A percentile compares a stretch with the other conserved stretches of the same genome.
phyloP scores from a whole-genome alignment of 1,140 invertebrate genomes.

The Drosophila sucinea region DNA sequence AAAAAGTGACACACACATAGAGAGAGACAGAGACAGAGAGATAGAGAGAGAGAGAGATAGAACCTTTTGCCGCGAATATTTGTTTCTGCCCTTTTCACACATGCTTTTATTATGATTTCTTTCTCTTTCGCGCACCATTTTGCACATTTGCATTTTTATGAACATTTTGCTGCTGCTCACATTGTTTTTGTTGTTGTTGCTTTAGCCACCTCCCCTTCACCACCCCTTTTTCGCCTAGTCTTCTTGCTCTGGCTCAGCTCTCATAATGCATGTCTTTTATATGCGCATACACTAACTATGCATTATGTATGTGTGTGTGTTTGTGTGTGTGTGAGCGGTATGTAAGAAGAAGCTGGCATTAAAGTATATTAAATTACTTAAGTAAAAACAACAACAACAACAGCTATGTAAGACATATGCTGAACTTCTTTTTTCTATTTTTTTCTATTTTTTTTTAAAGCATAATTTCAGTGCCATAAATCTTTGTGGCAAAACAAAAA shows the following conservation, averaged over 20 bases:
- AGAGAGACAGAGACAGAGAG: slow-evolving; percentile 14
- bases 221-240: slow-evolving; percentile 23
- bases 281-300: slow-evolving; percentile 78
- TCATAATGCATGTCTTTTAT: slow-evolving; percentile 76
- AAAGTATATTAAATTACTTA: slow-evolving; percentile 80
- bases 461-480: slow-evolving; percentile 75
- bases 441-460: slow-evolving; percentile 62
- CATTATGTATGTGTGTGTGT: slow-evolving; percentile 49
- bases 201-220: slow-evolving; percentile 1
- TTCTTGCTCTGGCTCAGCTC: slow-evolving; percentile 33
- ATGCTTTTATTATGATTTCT: slow-evolving; percentile 68
- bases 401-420: slow-evolving; percentile 53
- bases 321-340: slow-evolving; percentile 15
- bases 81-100: slow-evolving; percentile 35
- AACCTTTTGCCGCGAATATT: slow-evolving; percentile 54
- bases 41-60: neutral
- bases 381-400: slow-evolving; percentile 43
- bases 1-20: slow-evolving; percentile 54
- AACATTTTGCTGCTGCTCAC: slow-evolving; percentile 65
- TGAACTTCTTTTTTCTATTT: slow-evolving; percentile 38
- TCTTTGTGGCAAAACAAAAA: slow-evolving; percentile 79
- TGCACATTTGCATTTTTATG: slow-evolving; percentile 79
- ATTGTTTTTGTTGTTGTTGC: neutral
- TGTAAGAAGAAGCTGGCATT: slow-evolving; percentile 49
- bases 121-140: slow-evolving; percentile 54